These are phyloP conservation scores for Fulmarus glacialis DNA, from an alignment of 2,113 vertebrate species.

Conservation along the genomic window DNA sequence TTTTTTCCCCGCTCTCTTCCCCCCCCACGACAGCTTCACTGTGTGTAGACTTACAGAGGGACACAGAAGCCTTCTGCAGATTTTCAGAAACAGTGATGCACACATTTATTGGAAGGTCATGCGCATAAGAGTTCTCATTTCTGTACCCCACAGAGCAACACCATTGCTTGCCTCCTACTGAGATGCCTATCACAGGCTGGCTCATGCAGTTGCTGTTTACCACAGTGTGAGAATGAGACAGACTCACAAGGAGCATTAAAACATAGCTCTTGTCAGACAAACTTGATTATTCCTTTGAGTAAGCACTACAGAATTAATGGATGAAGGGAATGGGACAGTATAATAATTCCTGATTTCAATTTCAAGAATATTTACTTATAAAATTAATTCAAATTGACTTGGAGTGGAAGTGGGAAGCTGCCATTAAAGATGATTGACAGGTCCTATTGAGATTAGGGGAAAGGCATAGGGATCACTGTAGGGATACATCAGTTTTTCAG, in stretches of 20 bases:
- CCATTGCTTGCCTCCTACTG: background rate
- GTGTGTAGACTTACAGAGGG: background rate
- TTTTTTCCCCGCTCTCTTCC: background rate
- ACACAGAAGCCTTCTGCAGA: background rate
- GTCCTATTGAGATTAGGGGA: background rate
- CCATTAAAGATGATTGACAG: background rate
- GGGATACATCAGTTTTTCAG: background rate
- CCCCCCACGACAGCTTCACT: background rate
- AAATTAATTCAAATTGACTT: conserved; percentile 14
- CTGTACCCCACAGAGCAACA: background rate
- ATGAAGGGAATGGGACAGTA: background rate
- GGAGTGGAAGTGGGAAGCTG: background rate
- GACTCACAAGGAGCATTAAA: background rate
- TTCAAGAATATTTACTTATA: background rate
- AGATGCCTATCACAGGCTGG: background rate
- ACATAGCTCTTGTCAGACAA: background rate
- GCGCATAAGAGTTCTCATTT: background rate
- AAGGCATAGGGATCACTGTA: background rate
- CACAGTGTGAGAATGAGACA: background rate
- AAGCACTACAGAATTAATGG: background rate
- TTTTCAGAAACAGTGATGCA: background rate
- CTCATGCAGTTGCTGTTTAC: background rate
- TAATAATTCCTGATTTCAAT: background rate
- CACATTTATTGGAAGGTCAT: background rate
- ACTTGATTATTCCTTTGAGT: conserved; percentile 19